Evolutionary conservation across 1,140 invertebrate genomes (phyloP).

Genomic region (Brachionus manjavacas): DNA sequence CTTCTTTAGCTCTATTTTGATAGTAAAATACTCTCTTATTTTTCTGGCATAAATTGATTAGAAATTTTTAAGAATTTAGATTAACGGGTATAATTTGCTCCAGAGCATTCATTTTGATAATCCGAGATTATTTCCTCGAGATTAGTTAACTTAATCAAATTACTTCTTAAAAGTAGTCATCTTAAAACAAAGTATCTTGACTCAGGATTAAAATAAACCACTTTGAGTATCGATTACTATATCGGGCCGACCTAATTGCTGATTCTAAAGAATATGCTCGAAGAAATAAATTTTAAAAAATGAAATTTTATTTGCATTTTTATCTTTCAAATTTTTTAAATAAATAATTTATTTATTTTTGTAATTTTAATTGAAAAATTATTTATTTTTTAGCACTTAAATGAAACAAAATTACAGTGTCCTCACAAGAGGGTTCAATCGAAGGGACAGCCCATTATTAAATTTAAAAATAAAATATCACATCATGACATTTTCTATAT

Average conservation of each 20-base stretch:
- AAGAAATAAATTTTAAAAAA: no score
- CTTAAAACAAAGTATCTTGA: background rate
- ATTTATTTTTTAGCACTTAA: no score
- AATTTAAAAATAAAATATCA: no score
- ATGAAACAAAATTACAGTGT: no score
- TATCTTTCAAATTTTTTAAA: no score
- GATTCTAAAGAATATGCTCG: no score
- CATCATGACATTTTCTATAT: no score
- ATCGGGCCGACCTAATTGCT: background rate
- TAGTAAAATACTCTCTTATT: background rate
- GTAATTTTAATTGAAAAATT: no score
- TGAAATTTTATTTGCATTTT: no score
- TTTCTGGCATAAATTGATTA: background rate
- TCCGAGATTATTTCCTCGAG: background rate
- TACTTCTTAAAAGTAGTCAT: background rate
- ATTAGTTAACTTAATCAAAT: background rate
- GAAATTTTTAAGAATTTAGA: background rate
- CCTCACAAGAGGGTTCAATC: no score
- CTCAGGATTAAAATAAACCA: background rate
- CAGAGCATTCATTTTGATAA: background rate
- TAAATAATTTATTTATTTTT: no score
- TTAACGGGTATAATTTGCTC: background rate
- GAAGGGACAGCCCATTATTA: no score
- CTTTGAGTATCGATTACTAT: background rate
- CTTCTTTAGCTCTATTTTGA: background rate